Percentiles rank a stretch among this genome's conserved stretches.
Conservation (phyloP, 2,113 vertebrate species). For the Saccopteryx leptura region DNA sequence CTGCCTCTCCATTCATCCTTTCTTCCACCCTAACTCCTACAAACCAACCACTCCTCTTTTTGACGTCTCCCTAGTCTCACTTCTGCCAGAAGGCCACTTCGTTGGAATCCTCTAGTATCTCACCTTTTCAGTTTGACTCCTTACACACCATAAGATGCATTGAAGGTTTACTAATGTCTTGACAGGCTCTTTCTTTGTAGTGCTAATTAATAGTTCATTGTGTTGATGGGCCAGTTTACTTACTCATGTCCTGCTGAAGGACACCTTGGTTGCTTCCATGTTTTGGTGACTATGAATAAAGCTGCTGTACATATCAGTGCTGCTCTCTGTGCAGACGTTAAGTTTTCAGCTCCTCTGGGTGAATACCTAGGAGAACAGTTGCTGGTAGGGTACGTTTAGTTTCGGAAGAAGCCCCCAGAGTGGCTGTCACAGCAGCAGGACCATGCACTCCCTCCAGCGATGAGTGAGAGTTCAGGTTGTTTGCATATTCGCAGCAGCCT, state of each 20-base stretch:
- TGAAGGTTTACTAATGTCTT: background rate
- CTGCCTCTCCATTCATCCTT: background rate
- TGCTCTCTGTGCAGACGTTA: background rate
- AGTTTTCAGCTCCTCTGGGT: background rate
- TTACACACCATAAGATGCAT: background rate
- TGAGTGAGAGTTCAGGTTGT: fast-evolving
- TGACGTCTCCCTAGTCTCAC: background rate
- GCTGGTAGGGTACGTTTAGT: background rate
- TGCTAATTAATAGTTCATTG: background rate
- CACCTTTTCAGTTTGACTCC: background rate
- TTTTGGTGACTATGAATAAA: background rate
- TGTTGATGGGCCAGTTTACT: background rate
- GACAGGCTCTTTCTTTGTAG: background rate
- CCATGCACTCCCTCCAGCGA: background rate
- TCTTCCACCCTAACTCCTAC: background rate
- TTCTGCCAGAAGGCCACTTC: background rate
- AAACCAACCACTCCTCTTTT: background rate
- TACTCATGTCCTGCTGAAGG: background rate
- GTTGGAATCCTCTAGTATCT: background rate
- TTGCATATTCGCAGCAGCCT: fast-evolving
- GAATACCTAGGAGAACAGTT: background rate
- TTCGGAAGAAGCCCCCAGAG: background rate
- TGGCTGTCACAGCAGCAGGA: background rate
- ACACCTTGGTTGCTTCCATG: background rate
- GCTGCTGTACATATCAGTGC: background rate